Conservation (phyloP, 2,888 invertebrate species). For the Timema cristinae region DNA sequence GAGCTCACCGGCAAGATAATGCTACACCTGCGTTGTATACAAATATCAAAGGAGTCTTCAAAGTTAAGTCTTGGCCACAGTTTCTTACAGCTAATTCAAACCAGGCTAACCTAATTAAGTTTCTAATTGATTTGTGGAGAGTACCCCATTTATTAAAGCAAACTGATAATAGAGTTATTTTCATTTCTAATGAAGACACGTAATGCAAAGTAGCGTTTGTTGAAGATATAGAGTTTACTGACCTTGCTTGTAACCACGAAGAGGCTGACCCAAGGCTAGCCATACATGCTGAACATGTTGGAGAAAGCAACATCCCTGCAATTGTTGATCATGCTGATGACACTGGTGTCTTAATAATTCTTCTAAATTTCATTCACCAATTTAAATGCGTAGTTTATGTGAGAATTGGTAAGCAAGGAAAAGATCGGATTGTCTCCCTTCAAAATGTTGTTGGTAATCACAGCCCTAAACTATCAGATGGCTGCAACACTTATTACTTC, state of each 20-base stretch:
- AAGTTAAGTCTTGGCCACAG: too few species aligned
- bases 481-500: not conserved
- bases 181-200: too few species aligned
- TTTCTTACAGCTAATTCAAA: too few species aligned
- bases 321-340: not conserved
- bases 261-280: slow-evolving; percentile 10
- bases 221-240: not conserved
- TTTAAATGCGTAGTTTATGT: not conserved
- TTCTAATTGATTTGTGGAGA: too few species aligned
- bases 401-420: slow-evolving; percentile 4
- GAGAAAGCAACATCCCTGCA: slow-evolving; percentile 11
- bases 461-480: not conserved
- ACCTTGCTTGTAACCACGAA: slow-evolving; percentile 1
- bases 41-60: too few species aligned
- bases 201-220: too few species aligned
- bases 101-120: too few species aligned
- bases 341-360: not conserved
- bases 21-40: too few species aligned
- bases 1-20: too few species aligned
- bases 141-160: too few species aligned
- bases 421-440: not conserved
- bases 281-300: slow-evolving; percentile 6
- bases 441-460: too few species aligned
- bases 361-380: not conserved
- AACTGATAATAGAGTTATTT: too few species aligned